Percentiles rank a stretch among this genome's conserved stretches.
Evolutionary conservation across 2,113 vertebrate genomes (phyloP).

Genomic region (Brachirus orientalis): DNA sequence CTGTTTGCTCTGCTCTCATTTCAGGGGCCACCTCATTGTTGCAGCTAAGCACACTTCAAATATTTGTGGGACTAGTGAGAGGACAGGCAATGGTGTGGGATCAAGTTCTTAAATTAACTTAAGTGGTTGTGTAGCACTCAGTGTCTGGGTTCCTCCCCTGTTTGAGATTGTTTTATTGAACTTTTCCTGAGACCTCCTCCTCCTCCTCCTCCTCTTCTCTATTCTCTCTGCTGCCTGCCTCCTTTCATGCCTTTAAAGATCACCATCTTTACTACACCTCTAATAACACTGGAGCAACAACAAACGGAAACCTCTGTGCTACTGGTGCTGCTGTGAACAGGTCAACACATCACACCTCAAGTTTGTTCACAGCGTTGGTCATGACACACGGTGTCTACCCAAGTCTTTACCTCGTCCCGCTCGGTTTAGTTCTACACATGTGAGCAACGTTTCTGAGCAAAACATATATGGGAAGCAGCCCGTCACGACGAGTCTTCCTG

Average conservation of each 20-base stretch:
- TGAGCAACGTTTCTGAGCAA: no score
- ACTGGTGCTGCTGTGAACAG: constrained; percentile 17
- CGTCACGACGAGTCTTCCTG: no score
- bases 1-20: constrained; percentile 79
- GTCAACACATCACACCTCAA: constrained; percentile 14
- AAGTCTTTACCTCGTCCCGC: no score
- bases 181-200: constrained; percentile 61
- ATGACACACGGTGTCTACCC: background rate
- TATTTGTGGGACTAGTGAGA: constrained; percentile 71
- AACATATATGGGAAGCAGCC: no score
- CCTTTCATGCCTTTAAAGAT: constrained; percentile 51
- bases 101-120: constrained; percentile 78
- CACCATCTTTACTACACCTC: constrained; percentile 53
- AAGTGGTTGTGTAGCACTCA: constrained; percentile 66
- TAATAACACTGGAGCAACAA: constrained; percentile 50
- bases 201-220: background rate
- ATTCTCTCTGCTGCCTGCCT: constrained; percentile 22
- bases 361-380: constrained; percentile 13
- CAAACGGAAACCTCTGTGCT: constrained; percentile 13
- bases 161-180: constrained; percentile 68
- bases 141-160: constrained; percentile 48
- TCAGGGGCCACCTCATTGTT: constrained; percentile 74
- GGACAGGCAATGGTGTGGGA: constrained; percentile 73
- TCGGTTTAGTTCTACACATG: no score
- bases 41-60: constrained; percentile 78